Evolutionary conservation across 1,140 invertebrate species (phyloP).

Genomic region (Andrena cerasifolii): DNA sequence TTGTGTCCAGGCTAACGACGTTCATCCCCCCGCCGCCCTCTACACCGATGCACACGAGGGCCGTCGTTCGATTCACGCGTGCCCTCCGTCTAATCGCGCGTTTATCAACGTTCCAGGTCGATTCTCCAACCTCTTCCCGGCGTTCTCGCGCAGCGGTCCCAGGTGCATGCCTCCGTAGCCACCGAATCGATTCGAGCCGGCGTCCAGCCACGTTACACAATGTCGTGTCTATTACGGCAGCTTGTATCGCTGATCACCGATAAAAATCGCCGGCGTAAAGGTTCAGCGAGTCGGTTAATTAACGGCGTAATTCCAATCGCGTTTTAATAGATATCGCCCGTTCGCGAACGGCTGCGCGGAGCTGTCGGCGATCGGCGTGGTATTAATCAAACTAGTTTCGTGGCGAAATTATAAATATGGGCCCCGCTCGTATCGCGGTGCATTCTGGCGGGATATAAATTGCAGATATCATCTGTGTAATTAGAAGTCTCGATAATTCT

Average conservation of each 20-base stretch:
- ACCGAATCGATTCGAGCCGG: background rate
- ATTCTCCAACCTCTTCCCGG: too few relatives aligned
- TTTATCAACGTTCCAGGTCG: conserved; percentile 27
- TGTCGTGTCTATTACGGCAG: background rate
- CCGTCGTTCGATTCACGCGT: conserved; percentile 47
- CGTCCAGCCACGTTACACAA: background rate
- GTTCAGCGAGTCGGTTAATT: conserved; percentile 44
- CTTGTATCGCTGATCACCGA: too few relatives aligned
- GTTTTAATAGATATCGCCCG: conserved; percentile 59
- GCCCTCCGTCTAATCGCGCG: conserved; percentile 40
- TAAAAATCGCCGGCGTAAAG: conserved; percentile 30
- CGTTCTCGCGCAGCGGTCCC: too few relatives aligned
- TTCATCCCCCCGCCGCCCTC: conserved; percentile 63
- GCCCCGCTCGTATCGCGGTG: background rate
- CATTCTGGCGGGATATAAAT: conserved; percentile 3
- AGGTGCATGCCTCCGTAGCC: too few relatives aligned
- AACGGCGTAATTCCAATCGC: conserved; percentile 49
- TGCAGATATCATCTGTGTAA: conserved; percentile 38
- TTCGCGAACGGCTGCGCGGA: conserved; percentile 33
- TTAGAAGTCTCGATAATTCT: conserved; percentile 12
- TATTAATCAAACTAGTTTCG: conserved; percentile 64
- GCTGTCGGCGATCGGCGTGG: conserved; percentile 52
- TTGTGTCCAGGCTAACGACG: conserved; percentile 75
- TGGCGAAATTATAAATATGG: conserved; percentile 47
- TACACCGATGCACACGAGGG: conserved; percentile 28